phyloP scores from a whole-genome alignment of 2,888 invertebrate genomes.

The Heteromyza rotundicornis region DNA sequence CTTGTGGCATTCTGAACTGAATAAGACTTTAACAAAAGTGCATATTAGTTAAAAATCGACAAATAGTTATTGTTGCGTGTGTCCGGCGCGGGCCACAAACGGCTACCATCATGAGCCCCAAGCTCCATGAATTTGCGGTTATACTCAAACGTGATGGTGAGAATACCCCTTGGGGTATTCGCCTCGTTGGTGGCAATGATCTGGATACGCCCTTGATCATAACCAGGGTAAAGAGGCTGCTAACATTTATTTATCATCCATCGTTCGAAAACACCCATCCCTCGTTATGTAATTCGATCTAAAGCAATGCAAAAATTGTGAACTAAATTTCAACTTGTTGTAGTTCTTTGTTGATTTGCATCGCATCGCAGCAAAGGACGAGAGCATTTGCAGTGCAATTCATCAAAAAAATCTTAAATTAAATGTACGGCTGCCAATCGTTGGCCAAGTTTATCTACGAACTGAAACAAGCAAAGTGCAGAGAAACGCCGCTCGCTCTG shows the following conservation, averaged over 20 bases:
- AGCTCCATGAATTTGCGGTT: slow-evolving; percentile 78
- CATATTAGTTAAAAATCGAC: too few relatives aligned
- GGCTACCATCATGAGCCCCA: slow-evolving; percentile 64
- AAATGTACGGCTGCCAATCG: slow-evolving; percentile 11
- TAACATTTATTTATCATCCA: too few relatives aligned
- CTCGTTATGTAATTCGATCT: slow-evolving; percentile 27
- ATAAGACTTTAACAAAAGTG: too few relatives aligned
- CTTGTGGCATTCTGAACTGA: too few relatives aligned
- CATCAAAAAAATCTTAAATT: slow-evolving; percentile 31
- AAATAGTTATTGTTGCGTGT: too few relatives aligned
- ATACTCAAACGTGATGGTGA: slow-evolving; percentile 74
- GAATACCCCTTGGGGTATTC: slow-evolving; percentile 83
- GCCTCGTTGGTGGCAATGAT: slow-evolving; percentile 86
- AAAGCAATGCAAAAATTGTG: neutral
- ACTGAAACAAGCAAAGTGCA: slow-evolving; percentile 5
- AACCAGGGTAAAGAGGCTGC: slow-evolving; percentile 88
- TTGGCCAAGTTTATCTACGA: neutral
- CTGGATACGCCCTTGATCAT: slow-evolving; percentile 86
- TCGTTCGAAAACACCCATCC: too few relatives aligned
- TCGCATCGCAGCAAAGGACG: neutral
- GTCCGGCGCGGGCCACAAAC: too few relatives aligned
- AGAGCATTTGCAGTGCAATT: slow-evolving; percentile 27
- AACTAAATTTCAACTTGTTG: neutral
- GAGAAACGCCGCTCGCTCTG: slow-evolving; percentile 10
- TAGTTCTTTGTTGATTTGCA: neutral